phyloP scores from a whole-genome alignment of 1,140 invertebrate genomes.

The Atopsyche davidsoni region DNA sequence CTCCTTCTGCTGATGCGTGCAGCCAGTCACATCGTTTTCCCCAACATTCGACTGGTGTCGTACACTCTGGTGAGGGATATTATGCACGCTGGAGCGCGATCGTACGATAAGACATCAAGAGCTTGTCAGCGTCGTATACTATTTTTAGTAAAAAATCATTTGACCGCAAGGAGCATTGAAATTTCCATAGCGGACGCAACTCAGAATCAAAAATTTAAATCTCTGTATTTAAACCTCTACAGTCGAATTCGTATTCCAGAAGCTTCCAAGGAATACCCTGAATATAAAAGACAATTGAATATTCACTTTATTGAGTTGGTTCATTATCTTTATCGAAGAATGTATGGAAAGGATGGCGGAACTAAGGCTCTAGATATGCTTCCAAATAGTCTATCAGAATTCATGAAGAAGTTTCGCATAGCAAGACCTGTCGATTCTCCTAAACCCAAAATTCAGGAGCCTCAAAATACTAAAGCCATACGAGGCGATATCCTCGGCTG shows the following conservation, averaged over 20 bases:
- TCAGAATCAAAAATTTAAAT: background rate
- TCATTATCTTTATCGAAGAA: conserved; percentile 13
- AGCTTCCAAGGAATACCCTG: conserved; percentile 1
- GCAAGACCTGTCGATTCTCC: conserved; percentile 8
- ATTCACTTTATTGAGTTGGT: conserved; percentile 26
- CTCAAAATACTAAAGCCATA: background rate
- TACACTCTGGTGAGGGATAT: conserved; percentile 18
- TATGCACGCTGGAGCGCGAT: conserved; percentile 35
- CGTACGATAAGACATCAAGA: conserved; percentile 59
- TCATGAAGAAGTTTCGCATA: too few relatives aligned
- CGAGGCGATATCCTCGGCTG: conserved; percentile 1
- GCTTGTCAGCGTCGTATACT: conserved; percentile 58
- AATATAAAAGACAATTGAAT: conserved; percentile 14
- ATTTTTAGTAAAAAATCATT: conserved; percentile 51
- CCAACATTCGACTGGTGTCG: conserved; percentile 43
- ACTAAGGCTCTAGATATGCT: conserved; percentile 6
- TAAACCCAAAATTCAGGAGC: background rate
- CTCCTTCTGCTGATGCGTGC: conserved; percentile 61
- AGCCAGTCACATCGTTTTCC: conserved; percentile 54
- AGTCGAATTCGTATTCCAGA: background rate
- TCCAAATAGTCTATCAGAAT: conserved; percentile 11
- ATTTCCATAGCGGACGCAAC: conserved; percentile 19
- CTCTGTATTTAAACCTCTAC: conserved; percentile 11
- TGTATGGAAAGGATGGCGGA: conserved; percentile 7
- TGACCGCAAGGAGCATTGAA: conserved; percentile 8